These are phyloP conservation scores for Drosophila kurseongensis DNA, from an alignment of 1,140 invertebrate genomes.

Conservation along the genomic window DNA sequence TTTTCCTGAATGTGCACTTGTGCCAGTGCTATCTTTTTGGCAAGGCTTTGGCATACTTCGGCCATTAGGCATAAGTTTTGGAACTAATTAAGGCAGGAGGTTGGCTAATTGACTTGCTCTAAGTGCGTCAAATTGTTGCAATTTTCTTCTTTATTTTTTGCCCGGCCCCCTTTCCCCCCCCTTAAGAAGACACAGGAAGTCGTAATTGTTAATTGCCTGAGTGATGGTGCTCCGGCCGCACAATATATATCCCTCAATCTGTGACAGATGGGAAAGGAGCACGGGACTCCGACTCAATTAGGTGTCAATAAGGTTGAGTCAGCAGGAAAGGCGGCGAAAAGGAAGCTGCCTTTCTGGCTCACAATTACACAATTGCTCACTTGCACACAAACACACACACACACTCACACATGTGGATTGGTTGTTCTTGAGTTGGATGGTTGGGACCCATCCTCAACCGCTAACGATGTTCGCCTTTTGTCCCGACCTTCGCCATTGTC, in stretches of 20 bases:
- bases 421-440: neutral
- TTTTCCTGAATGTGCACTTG: conserved; percentile 17
- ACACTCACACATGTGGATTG: conserved; percentile 12
- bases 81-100: conserved; percentile 9
- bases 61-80: conserved; percentile 17
- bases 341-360: conserved; percentile 40
- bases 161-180: too few relatives aligned
- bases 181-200: neutral
- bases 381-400: conserved; percentile 1
- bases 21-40: neutral
- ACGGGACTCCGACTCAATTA: conserved; percentile 51
- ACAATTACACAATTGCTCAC: conserved; percentile 67
- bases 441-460: conserved; percentile 23
- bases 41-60: conserved; percentile 31
- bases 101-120: conserved; percentile 27
- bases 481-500: conserved; percentile 33
- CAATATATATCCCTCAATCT: conserved; percentile 4
- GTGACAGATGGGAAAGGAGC: conserved; percentile 2
- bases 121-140: conserved; percentile 18
- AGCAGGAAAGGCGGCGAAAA: conserved; percentile 4
- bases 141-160: neutral
- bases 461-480: conserved; percentile 49
- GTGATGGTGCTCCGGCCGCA: neutral
- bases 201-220: conserved; percentile 7
- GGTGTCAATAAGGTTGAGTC: conserved; percentile 57